These are phyloP conservation scores for Nematolebias whitei DNA, from an alignment of 2,113 vertebrate genomes.

Conservation along the genomic window DNA sequence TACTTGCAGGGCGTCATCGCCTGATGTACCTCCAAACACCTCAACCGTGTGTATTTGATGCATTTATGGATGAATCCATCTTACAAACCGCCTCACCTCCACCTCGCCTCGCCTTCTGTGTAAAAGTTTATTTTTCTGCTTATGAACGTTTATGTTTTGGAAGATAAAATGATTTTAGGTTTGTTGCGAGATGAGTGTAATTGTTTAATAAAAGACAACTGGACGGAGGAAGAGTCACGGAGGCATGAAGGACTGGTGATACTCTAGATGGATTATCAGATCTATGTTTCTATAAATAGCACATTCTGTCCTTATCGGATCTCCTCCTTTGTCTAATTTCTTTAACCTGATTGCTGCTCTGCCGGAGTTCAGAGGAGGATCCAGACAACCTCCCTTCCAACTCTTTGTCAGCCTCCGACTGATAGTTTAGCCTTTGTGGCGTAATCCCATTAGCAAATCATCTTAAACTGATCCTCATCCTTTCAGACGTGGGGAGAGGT, in stretches of 20 bases:
- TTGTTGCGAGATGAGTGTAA: neutral
- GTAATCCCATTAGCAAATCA: constrained; percentile 71
- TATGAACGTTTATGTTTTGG: no score
- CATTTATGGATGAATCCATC: neutral
- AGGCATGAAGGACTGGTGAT: neutral
- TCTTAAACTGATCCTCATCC: constrained; percentile 61
- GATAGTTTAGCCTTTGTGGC: constrained; percentile 44
- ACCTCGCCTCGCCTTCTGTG: no score
- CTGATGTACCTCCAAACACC: neutral
- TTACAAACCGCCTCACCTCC: no score
- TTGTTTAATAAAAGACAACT: neutral
- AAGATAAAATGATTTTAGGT: neutral
- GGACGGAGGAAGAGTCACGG: neutral
- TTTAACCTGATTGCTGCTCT: constrained; percentile 9
- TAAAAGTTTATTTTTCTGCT: neutral
- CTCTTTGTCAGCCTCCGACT: constrained; percentile 8
- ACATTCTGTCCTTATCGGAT: constrained; percentile 1
- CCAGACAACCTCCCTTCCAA: constrained; percentile 21
- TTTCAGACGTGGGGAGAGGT: constrained; percentile 50
- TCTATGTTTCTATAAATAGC: constrained; percentile 61
- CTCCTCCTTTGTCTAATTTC: neutral
- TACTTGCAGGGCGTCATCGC: neutral
- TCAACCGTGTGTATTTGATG: neutral
- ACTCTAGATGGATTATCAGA: constrained; percentile 8
- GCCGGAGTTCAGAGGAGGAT: constrained; percentile 6